Base-by-base conservation (phyloP, 2,888 invertebrate species). In the Corbicula japonica region DNA sequence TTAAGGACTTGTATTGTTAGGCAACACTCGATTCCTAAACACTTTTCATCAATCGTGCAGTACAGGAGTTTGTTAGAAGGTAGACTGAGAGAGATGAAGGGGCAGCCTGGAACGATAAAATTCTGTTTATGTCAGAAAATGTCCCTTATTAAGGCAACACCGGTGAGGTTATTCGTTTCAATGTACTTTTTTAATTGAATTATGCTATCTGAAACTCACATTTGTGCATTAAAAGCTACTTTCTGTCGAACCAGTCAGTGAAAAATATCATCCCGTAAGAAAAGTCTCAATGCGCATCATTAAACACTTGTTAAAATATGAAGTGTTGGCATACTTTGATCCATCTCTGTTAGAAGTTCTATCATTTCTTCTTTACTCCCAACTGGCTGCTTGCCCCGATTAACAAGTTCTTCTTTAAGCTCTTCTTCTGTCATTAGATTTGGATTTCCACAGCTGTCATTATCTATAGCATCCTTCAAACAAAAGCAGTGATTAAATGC, bases 21-120 rank as follows among this genome's bases (percentile, higher is more conserved):
- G 70, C 90, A 90, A 56, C 90, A 90, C 52, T 90, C 88, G 12
- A 90, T 61, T 8, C 88, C 89, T 52, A 89, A 74, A 63, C 90
- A 90, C 52, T 83, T 81, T 26, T 83, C 72, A 52, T 89, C 88
- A 58, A 89, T 76, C 2, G 80, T 84, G 65, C 90, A 90, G 75
- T 85, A 86, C n/a, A 90, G 46, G 6, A 48, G 4, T 18, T 60
- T 34, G 2, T 80, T 73, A 28, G 83, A 72, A 8, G 89, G 88
- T 66, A 90, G 61, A 1, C 68, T 60, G 38, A 86, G 63, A n/a
- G 86, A 66, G 70, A 89, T 63, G 41, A 79, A 52, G 4, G 88
- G 88, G 71, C 90, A 90, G 32, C 71, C 90, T 90, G 69, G 6
- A 86, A 84, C 34, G 61, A 12, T 12, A 10, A n/a, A n/a, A n/a